These are phyloP conservation scores for Aphodius granarius DNA, from an alignment of 2,888 invertebrate genomes.

Conservation along the genomic window DNA sequence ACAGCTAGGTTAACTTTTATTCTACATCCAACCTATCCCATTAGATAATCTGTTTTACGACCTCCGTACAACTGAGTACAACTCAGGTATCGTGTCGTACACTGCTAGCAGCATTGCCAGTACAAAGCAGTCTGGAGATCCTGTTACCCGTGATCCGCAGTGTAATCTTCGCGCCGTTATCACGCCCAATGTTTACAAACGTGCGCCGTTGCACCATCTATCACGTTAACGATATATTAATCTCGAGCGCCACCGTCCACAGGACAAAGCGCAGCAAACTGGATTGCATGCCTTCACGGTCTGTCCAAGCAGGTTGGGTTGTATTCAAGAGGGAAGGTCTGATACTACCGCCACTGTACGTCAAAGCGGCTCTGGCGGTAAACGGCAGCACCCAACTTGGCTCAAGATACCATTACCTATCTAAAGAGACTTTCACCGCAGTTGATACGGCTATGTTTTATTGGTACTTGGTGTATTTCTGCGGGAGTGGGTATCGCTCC, in stretches of 20 bases:
- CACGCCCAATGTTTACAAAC: constrained; percentile 33
- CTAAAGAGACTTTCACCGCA: constrained; percentile 14
- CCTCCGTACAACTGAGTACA: background rate
- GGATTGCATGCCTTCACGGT: constrained; percentile 31
- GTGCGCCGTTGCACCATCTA: constrained; percentile 29
- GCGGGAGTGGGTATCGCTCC: constrained; percentile 11
- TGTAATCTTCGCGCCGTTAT: constrained; percentile 20
- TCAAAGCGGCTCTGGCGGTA: background rate
- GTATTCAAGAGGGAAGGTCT: background rate
- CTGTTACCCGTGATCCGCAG: background rate
- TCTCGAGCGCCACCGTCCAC: constrained; percentile 31
- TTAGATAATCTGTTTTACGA: background rate
- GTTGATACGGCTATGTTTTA: constrained; percentile 6
- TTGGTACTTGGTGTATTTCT: constrained; percentile 8
- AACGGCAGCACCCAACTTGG: background rate
- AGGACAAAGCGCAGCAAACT: constrained; percentile 30
- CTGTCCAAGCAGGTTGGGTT: constrained; percentile 22
- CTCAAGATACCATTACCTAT: constrained; percentile 7
- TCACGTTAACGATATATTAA: constrained; percentile 33
- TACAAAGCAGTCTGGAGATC: background rate
- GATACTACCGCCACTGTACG: constrained; percentile 5
- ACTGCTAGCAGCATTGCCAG: background rate
- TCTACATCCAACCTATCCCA: background rate
- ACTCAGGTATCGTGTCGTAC: background rate
- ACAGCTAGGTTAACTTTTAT: background rate